Conservation (phyloP, 2,888 invertebrate genomes). For the Lutraria lutraria region DNA sequence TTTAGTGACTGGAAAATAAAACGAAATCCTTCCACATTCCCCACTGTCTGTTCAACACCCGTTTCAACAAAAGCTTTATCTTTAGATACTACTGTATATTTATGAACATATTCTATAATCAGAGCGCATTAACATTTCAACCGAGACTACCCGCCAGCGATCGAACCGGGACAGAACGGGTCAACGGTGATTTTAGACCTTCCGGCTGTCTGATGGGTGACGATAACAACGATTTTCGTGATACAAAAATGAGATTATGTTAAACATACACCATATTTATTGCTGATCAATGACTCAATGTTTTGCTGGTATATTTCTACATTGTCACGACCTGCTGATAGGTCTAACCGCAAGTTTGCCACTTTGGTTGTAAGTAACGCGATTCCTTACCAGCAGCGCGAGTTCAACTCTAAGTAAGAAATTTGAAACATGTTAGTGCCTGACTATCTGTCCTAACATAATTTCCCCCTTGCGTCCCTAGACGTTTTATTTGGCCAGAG, state of each 20-base stretch:
- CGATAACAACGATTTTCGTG: background rate
- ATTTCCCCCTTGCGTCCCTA: no score
- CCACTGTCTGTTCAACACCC: background rate
- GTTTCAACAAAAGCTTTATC: background rate
- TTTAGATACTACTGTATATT: background rate
- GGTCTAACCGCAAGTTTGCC: no score
- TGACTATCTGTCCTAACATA: no score
- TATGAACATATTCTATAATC: slow-evolving; percentile 6
- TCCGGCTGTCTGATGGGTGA: background rate
- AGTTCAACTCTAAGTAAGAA: no score
- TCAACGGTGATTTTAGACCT: slow-evolving; percentile 4
- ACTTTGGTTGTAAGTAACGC: no score
- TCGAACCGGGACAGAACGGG: slow-evolving; percentile 17
- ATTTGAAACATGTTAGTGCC: no score
- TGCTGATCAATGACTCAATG: background rate
- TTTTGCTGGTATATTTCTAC: background rate
- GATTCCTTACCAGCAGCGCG: no score
- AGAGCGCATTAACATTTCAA: background rate
- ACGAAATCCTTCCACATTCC: background rate
- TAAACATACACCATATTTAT: background rate
- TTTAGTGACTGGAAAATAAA: background rate
- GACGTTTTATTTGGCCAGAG: no score
- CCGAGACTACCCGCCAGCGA: slow-evolving; percentile 9
- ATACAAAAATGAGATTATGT: background rate
- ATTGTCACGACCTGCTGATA: background rate